These are phyloP conservation scores for Beroe ovata DNA, from an alignment of 37 sponge, comb jelly and placozoan genomes.

Conservation along the genomic window DNA sequence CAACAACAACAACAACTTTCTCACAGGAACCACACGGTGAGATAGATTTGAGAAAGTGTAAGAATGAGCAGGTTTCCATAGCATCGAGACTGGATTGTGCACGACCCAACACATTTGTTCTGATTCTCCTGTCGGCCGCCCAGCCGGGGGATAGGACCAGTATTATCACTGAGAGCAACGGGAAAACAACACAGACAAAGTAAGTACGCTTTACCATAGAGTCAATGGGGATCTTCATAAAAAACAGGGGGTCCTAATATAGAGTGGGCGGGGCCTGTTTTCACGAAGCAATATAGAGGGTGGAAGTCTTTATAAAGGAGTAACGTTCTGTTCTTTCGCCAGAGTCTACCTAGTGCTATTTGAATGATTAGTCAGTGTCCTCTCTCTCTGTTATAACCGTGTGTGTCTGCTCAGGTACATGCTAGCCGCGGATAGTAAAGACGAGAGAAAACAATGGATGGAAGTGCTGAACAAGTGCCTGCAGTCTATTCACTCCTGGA, in stretches of 20 bases:
- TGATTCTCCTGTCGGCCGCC: not conserved
- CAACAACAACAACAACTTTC: not conserved
- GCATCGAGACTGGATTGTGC: constrained; percentile 59
- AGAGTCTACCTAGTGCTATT: no score
- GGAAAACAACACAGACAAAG: constrained; percentile 65
- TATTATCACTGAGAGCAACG: constrained; percentile 60
- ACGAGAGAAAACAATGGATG: constrained; percentile 64
- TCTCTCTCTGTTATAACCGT: no score
- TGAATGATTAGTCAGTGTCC: no score
- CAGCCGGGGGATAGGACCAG: constrained; percentile 47
- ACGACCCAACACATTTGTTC: constrained; percentile 63
- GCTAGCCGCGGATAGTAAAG: constrained; percentile 42
- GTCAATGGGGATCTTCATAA: no score
- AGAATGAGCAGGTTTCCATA: constrained; percentile 11
- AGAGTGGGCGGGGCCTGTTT: no score
- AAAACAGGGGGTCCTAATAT: no score
- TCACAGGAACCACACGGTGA: constrained; percentile 52
- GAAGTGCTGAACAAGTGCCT: constrained; percentile 55
- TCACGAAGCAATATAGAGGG: no score
- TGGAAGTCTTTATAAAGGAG: no score
- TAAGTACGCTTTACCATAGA: no score
- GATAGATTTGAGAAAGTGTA: constrained; percentile 40
- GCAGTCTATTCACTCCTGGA: constrained; percentile 44
- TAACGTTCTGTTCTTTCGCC: no score
- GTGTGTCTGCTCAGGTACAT: constrained; percentile 22